A percentile compares a stretch with the other conserved stretches of the same genome.
Evolutionary conservation across 2,113 vertebrate genomes (phyloP).

Genomic region (Melospiza melodia): DNA sequence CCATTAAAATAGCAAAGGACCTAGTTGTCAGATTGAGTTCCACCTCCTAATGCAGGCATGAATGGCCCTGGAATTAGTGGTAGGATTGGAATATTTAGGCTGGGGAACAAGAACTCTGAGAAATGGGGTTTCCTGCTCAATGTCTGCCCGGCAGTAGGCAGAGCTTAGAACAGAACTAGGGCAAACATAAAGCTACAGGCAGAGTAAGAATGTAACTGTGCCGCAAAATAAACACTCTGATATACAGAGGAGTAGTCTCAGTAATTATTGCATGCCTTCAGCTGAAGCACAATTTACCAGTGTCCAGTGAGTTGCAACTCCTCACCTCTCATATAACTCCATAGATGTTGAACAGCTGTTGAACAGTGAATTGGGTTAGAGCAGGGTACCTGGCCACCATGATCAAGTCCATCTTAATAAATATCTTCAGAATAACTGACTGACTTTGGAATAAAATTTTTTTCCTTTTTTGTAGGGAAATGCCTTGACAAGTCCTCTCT

Average conservation of each 20-base stretch:
- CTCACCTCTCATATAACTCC: neutral
- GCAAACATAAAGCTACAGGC: neutral
- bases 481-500: neutral
- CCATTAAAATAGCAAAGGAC: neutral
- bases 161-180: neutral
- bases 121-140: neutral
- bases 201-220: neutral
- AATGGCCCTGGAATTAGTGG: neutral
- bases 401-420: neutral
- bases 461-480: neutral
- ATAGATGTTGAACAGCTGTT: neutral
- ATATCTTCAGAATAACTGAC: neutral
- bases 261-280: neutral
- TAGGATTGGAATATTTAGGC: neutral
- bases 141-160: rapidly evolving
- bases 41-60: neutral
- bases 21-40: neutral
- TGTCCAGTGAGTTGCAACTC: neutral
- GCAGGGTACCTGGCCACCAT: neutral
- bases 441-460: neutral
- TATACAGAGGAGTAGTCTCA: neutral
- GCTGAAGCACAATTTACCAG: neutral
- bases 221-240: neutral
- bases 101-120: neutral
- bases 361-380: neutral